A percentile compares a stretch with the other conserved stretches of the same genome.
phyloP scores from a whole-genome alignment of 2,113 vertebrate species.

The Zosterops lateralis region DNA sequence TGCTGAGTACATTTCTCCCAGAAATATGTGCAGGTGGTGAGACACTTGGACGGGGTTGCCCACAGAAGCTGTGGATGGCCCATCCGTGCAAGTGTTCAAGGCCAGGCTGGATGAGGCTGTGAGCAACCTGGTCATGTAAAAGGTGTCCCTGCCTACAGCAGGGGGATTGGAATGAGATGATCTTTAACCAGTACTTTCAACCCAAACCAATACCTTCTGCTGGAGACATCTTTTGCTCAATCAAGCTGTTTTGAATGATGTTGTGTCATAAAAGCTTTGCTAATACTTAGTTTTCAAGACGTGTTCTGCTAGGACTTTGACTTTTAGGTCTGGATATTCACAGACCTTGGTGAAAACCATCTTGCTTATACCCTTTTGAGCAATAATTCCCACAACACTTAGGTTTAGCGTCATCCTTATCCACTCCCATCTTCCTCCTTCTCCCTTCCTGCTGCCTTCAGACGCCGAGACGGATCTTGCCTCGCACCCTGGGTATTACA shows the following conservation, averaged over 20 bases:
- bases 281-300: neutral
- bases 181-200: neutral
- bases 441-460: slow-evolving; percentile 39
- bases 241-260: neutral
- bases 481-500: slow-evolving; percentile 84
- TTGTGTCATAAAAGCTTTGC: neutral
- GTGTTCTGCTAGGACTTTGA: neutral
- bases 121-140: neutral
- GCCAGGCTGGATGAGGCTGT: neutral
- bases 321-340: neutral
- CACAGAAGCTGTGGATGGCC: neutral
- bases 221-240: neutral
- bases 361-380: neutral
- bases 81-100: neutral
- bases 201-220: neutral
- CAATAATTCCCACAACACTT: neutral
- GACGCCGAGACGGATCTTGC: slow-evolving; percentile 83
- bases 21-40: neutral
- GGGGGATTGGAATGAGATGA: neutral
- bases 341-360: neutral
- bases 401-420: neutral
- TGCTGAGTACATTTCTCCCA: neutral
- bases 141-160: neutral
- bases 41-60: neutral
- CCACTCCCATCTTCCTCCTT: neutral